Evolutionary conservation across 2,113 vertebrate genomes (phyloP).

Genomic region (Otus sunia): DNA sequence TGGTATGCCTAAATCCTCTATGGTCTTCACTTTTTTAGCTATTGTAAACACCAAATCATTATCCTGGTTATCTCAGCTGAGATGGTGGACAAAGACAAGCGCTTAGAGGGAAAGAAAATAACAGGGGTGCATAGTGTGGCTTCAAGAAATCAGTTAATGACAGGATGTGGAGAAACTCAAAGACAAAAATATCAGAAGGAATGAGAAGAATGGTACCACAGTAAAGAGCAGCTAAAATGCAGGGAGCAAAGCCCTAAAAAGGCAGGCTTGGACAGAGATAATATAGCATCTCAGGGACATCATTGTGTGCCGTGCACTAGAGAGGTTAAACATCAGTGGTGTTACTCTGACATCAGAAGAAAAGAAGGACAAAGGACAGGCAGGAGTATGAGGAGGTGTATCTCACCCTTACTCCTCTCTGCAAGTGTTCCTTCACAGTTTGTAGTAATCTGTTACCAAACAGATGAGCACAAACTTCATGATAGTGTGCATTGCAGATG

Average conservation of each 20-base stretch:
- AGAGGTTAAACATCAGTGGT: not conserved
- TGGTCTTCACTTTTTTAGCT: not conserved
- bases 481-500: not conserved
- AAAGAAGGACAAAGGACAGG: not conserved
- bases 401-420: not conserved
- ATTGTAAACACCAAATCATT: conserved; percentile 16
- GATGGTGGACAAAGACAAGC: conserved; percentile 15
- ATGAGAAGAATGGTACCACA: conserved; percentile 26
- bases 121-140: conserved; percentile 19
- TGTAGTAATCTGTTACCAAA: not conserved
- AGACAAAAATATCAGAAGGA: conserved; percentile 59
- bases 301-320: not conserved
- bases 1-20: conserved; percentile 16
- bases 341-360: not conserved
- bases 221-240: not conserved
- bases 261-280: not conserved
- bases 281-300: not conserved
- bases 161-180: conserved; percentile 59
- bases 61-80: conserved; percentile 21
- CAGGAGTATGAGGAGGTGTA: not conserved
- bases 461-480: not conserved
- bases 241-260: not conserved
- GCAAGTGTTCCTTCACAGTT: not conserved
- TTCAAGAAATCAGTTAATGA: conserved; percentile 48
- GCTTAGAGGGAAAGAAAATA: conserved; percentile 42